These are phyloP conservation scores for Scaptodrosophila lebanonensis DNA, from an alignment of 1,140 invertebrate species.

Conservation along the genomic window DNA sequence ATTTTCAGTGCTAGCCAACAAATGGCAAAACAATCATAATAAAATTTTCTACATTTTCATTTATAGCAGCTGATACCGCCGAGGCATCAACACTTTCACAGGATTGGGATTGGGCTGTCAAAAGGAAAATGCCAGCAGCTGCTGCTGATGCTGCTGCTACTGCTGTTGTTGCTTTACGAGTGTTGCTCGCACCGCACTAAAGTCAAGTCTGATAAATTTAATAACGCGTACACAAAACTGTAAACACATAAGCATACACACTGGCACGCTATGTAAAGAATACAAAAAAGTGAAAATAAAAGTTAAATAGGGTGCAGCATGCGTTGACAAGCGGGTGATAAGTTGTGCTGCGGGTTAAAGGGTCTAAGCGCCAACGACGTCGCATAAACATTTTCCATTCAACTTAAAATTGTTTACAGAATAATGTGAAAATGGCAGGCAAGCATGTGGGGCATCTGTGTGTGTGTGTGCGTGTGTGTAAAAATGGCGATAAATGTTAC, in stretches of 20 bases:
- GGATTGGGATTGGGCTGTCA: no score
- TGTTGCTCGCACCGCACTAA: conserved; percentile 10
- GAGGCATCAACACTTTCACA: no score
- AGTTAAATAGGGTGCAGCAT: conserved; percentile 67
- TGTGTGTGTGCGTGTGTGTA: conserved; percentile 43
- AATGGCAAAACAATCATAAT: conserved; percentile 26
- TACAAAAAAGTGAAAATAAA: conserved; percentile 43
- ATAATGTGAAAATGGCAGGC: conserved; percentile 72
- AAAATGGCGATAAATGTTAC: conserved; percentile 73
- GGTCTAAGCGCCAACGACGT: conserved; percentile 9
- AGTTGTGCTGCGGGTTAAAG: neutral
- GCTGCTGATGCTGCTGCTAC: neutral
- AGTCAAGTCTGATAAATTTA: conserved; percentile 55
- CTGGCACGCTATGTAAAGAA: conserved; percentile 27
- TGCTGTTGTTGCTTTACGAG: conserved; percentile 7
- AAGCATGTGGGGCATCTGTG: conserved; percentile 50
- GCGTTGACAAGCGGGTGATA: conserved; percentile 32
- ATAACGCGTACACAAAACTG: conserved; percentile 43
- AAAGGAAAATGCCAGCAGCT: neutral
- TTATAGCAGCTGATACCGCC: no score
- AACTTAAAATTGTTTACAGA: conserved; percentile 74
- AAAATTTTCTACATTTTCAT: conserved; percentile 25
- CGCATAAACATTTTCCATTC: conserved; percentile 73
- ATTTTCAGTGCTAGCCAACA: conserved; percentile 23
- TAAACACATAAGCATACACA: conserved; percentile 21